Evolutionary conservation across 2,888 invertebrate genomes (phyloP), one percentile per base, ranked within the genome.

Genomic region (Agriotes lineatus): DNA sequence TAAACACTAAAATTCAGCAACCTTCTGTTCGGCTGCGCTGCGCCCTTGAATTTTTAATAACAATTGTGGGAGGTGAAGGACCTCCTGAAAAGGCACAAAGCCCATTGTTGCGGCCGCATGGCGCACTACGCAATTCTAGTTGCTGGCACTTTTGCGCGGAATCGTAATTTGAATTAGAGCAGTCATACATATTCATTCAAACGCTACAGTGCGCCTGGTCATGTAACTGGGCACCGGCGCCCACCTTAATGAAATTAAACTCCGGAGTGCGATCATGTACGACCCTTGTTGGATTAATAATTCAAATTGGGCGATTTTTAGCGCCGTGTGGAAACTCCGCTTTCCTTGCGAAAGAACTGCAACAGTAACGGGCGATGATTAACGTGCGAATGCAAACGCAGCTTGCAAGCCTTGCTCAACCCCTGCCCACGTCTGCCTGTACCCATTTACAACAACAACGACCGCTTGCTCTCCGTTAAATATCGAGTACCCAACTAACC

Each of bases 131-230:
- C 33, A 33, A 20, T 52, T 52, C 30, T 14, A 52, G 5, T 33
- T 45, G 20, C 45, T n/a, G n/a, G n/a, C n/a, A 45, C 45, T 45
- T 45, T 52, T 52, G 1, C 9, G 16, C 16, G 18, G 18, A 25
- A 16, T 33, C 7, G 56, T 37, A 56, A 37, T 56, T 56, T 20
- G 37, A 56, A 56, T 56, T 56, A 37, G 37, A 56, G 19, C 56
- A 56, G 56, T 56, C 56, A 56, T 56, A 56, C 56, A 56, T 56
- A 56, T 56, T 56, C 56, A 56, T 50, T 50, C 25, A 50, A 50
- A 37, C 12, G 35, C 35, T 37, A 37, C 56, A 56, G 37, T 56
- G 37, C 56, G 56, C 14, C 19, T 37, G 56, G 56, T 20, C 37
- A 35, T 56, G 56, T 35, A 35, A n/a, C n/a, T n/a, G n/a, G n/a